Evolutionary conservation across 2,888 invertebrate genomes (phyloP).

Genomic region (Plagodis pulveraria): DNA sequence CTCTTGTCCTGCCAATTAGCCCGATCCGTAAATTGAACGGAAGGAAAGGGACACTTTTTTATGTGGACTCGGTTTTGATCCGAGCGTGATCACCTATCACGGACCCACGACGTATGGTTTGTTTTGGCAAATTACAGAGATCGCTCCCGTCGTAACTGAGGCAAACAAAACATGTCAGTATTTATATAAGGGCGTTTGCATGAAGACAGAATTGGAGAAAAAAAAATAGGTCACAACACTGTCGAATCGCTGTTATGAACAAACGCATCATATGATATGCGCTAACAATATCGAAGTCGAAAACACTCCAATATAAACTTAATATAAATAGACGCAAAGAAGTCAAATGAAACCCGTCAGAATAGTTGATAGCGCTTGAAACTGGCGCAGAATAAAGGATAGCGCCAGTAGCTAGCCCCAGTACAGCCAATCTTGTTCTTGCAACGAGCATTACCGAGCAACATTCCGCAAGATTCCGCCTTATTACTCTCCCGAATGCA

Average conservation of each 20-base stretch:
- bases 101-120: slow-evolving; percentile 12
- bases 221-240: too few species aligned
- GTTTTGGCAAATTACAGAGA: slow-evolving; percentile 13
- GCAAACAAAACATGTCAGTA: background rate
- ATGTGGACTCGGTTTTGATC: slow-evolving; percentile 29
- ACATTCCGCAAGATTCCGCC: slow-evolving; percentile 14
- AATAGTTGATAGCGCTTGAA: slow-evolving; percentile 10
- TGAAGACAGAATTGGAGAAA: too few species aligned
- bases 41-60: slow-evolving; percentile 43
- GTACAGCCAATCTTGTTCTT: slow-evolving; percentile 11
- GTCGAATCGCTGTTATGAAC: too few species aligned
- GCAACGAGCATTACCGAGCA: slow-evolving; percentile 9
- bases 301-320: background rate
- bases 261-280: too few species aligned
- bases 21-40: slow-evolving; percentile 54
- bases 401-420: slow-evolving; percentile 9
- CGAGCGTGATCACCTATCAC: background rate
- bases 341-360: slow-evolving; percentile 16
- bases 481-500: slow-evolving; percentile 21
- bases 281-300: too few species aligned
- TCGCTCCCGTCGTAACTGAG: background rate
- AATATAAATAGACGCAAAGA: slow-evolving; percentile 2
- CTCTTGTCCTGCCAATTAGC: slow-evolving; percentile 58
- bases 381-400: slow-evolving; percentile 13
- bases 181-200: background rate